Conservation (phyloP, 2,797 vertebrate genomes). For the Xenentodon cancila region DNA sequence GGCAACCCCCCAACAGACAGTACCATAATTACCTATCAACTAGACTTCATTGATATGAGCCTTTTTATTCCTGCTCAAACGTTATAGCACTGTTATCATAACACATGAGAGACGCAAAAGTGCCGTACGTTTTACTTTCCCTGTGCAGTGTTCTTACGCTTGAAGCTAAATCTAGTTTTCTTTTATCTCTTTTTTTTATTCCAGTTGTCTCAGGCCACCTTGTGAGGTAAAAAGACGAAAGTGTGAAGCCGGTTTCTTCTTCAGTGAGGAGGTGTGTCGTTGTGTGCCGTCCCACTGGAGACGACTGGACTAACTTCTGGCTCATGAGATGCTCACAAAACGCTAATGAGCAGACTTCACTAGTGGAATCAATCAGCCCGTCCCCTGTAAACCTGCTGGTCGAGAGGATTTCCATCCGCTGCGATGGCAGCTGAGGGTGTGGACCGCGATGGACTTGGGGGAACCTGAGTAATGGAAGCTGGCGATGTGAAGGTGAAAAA, state of each 20-base stretch:
- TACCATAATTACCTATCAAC: too few species aligned
- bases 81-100: too few species aligned
- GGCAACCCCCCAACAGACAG: too few species aligned
- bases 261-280: slow-evolving; percentile 94
- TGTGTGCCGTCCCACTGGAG: slow-evolving; percentile 95
- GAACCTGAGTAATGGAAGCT: slow-evolving; percentile 30
- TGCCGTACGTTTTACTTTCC: neutral
- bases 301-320: slow-evolving; percentile 80
- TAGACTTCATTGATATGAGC: too few species aligned
- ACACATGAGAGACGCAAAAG: too few species aligned
- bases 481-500: slow-evolving; percentile 40
- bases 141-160: neutral
- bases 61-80: too few species aligned
- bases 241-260: slow-evolving; percentile 89
- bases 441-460: slow-evolving; percentile 27
- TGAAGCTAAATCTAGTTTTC: slow-evolving; percentile 1
- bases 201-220: slow-evolving; percentile 90
- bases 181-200: neutral
- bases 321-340: neutral
- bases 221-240: slow-evolving; percentile 86
- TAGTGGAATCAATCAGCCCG: slow-evolving; percentile 14
- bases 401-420: slow-evolving; percentile 38
- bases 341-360: slow-evolving; percentile 21
- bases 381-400: slow-evolving; percentile 32
- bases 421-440: slow-evolving; percentile 50